Evolutionary conservation across 64 coral and sea anemone species (phyloP).

Genomic region (Actinia equina): DNA sequence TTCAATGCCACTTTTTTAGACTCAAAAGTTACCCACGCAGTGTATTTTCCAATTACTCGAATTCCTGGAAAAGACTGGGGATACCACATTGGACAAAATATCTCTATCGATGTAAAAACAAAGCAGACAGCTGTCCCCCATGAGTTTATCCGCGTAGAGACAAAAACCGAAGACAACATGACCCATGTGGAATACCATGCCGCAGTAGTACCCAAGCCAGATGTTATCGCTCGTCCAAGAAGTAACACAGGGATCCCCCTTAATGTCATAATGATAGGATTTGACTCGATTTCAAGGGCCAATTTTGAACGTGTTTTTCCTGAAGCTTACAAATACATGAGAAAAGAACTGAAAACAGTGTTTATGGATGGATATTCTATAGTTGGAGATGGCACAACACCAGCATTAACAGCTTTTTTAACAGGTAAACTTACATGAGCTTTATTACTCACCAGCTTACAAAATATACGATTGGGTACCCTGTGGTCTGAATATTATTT

Average conservation of each 20-base stretch:
- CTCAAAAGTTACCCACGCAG: conserved; percentile 1
- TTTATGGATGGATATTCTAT: conserved; percentile 79
- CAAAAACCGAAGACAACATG: conserved; percentile 14
- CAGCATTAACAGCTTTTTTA: conserved; percentile 64
- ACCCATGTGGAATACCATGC: conserved; percentile 44
- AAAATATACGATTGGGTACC: too few relatives aligned
- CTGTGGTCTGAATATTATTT: too few relatives aligned
- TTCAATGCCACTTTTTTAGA: too few relatives aligned
- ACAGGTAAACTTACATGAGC: too few relatives aligned
- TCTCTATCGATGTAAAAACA: not conserved
- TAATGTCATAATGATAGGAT: conserved; percentile 69
- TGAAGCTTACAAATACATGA: conserved; percentile 53
- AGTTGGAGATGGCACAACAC: conserved; percentile 80
- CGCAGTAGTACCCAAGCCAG: conserved; percentile 22
- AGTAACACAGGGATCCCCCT: conserved; percentile 24
- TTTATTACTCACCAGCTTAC: too few relatives aligned
- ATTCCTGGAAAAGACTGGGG: conserved; percentile 37
- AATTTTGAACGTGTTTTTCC: conserved; percentile 69
- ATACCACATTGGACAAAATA: not conserved
- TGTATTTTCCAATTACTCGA: conserved; percentile 36
- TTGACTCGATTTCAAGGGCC: conserved; percentile 75
- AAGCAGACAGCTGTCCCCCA: conserved; percentile 10
- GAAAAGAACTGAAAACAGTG: conserved; percentile 47
- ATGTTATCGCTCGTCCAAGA: conserved; percentile 31
- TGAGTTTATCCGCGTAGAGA: conserved; percentile 50